Evolutionary conservation across 2,113 vertebrate genomes (phyloP), one percentile per base, ranked within the genome.

Genomic region (Notarius quadriscutis): DNA sequence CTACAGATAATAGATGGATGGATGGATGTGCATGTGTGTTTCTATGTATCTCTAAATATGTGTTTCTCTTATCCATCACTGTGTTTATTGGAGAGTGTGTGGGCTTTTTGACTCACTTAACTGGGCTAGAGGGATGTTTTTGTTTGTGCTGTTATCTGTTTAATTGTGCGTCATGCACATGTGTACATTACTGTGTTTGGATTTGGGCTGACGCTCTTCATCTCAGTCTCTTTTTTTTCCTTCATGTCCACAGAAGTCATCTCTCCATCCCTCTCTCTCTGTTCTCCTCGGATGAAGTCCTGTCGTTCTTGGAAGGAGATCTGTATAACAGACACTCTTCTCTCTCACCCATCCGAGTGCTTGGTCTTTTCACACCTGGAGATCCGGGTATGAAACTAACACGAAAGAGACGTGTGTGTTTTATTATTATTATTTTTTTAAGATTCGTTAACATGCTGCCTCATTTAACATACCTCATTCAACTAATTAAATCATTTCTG

Each of bases 311-410:
- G 84, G 95, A 91, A 85, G 96, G 95, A 5, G 93, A 93, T 0
- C 91, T 94, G 65, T 93, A 91, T n/a, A 18, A 92, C 48, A 91
- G 93, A 63, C 88, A 96, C 7, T 69, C 91, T 0, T 87, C 91
- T 27, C 93, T 93, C 53, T 88, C 86, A 5, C 91, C 90, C 18
- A 7, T 95, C 86, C 94, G 92, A 0, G 87, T 96, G 1, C 92
- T 99, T 87, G 98, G 97, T 81, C 91, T 99, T 4, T 97, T 98
- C 62, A 90, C 91, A 72, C 88, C 94, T 10, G 85, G 82, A 30
- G 92, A 91, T 1, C 1, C 93, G 92, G 96, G 98, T 98, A 92
- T 9, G 88, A 57, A 67, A 27, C 41, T 9, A 25, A 67, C 18
- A 0, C 17, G 1, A 27, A 57, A 55, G 11, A 7, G 17, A 7